Evolutionary conservation across 1,140 invertebrate species (phyloP), one percentile per base, ranked within the genome.

Genomic region (Ptiloglossa arizonensis): DNA sequence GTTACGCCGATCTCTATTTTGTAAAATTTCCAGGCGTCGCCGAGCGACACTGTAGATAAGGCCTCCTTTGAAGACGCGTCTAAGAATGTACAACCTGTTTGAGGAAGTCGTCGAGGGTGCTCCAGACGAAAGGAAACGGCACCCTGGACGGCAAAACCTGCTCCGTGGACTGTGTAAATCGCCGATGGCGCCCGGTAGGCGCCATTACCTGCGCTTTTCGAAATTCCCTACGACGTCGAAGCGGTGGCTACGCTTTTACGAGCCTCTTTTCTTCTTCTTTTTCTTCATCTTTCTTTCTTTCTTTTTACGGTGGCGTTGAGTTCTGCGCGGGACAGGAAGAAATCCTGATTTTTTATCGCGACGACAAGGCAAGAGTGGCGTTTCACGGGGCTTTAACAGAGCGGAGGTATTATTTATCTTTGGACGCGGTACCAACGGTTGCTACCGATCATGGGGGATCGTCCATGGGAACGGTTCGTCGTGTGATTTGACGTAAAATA

Each of bases 171-270:
- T 46, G 56, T 52, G 66, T 67, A 82, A 82, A 71, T 71, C 54
- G 80, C 77, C 13, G 29, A 50, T 35, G 56, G 48, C 59, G 79
- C 46, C 52, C 38, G 29, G n/a, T 62, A 56, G 46, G 15, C 50
- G 68, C 70, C 74, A 73, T 73, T 82, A 82, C 48, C 66, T 38
- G 41, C 22, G 46, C 68, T 71, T 83, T 70, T 68, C 63, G 41
- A 82, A 83, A 78, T 71, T 68, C 50, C 62, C 56, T 62, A 46
- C 52, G 60, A 8, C 19, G 44, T n/a, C 11, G 52, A 57, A 76
- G 19, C 17, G 27, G 29, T 59, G 11, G 44, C 1, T 22, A 5
- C 22, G 63, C 46, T 70, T 81, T 82, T 82, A 81, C 44, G 62
- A 24, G n/a, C n/a, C n/a, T n/a, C n/a, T n/a, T n/a, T n/a, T n/a